Evolutionary conservation across 2,888 invertebrate species (phyloP).

Genomic region (Microplitis manilae): DNA sequence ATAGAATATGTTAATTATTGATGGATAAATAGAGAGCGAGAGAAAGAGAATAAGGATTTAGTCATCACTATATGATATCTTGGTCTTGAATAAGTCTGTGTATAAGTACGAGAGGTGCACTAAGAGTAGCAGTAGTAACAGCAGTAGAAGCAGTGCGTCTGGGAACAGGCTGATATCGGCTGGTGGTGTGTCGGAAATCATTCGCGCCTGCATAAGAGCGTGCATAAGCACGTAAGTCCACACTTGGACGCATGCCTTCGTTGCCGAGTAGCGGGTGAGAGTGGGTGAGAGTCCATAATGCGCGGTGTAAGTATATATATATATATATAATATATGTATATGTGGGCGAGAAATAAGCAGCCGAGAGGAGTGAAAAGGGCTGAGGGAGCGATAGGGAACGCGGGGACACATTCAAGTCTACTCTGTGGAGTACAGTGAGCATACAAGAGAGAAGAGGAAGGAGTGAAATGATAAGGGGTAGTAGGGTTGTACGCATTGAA

Average conservation of each 20-base stretch:
- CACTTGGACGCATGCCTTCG: slow-evolving; percentile 62
- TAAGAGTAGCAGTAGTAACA: slow-evolving; percentile 18
- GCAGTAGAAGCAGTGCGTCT: slow-evolving; percentile 47
- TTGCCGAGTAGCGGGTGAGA: slow-evolving; percentile 43
- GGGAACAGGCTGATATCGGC: slow-evolving; percentile 58
- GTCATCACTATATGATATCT: slow-evolving; percentile 39
- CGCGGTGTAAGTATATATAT: slow-evolving; percentile 35
- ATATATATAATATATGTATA: slow-evolving; percentile 27
- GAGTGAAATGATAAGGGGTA: slow-evolving; percentile 21
- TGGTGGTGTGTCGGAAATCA: slow-evolving; percentile 61
- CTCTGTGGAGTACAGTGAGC: slow-evolving; percentile 13
- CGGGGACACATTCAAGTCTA: not conserved
- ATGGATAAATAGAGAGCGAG: slow-evolving; percentile 27
- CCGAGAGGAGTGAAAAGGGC: not conserved
- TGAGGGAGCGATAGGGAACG: slow-evolving; percentile 21
- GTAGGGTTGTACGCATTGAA: slow-evolving; percentile 33
- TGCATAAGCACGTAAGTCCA: slow-evolving; percentile 63
- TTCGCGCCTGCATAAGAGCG: slow-evolving; percentile 59
- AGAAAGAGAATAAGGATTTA: slow-evolving; percentile 39
- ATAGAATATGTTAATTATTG: too few relatives aligned
- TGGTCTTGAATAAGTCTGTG: not conserved
- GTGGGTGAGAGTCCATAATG: slow-evolving; percentile 46
- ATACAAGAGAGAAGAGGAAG: not conserved
- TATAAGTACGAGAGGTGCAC: slow-evolving; percentile 18
- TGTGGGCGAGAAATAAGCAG: slow-evolving; percentile 6